Percentiles rank a stretch among this genome's conserved stretches.
These are phyloP conservation scores for Brienomyrus brachyistius DNA, from an alignment of 2,113 vertebrate genomes.

Conservation along the genomic window DNA sequence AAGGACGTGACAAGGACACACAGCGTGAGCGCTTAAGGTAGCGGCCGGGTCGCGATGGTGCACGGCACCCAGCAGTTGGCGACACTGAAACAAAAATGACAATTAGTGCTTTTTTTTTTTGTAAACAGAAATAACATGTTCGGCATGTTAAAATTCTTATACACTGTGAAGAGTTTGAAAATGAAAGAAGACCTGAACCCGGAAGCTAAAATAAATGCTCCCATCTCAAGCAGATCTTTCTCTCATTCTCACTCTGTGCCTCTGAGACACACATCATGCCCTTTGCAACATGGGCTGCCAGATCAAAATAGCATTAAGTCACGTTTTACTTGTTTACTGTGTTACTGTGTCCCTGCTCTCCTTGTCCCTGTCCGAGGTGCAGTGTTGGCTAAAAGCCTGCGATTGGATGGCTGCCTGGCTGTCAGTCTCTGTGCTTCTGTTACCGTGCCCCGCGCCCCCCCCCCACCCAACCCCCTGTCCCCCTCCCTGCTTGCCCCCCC, in stretches of 20 bases:
- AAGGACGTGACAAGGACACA: conserved; percentile 19
- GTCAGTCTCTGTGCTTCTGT: conserved; percentile 28
- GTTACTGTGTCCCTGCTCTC: neutral
- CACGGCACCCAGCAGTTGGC: neutral
- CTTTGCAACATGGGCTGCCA: neutral
- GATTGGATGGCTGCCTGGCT: conserved; percentile 36
- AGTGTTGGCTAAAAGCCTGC: conserved; percentile 48
- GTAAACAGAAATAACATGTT: neutral
- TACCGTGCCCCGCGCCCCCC: neutral
- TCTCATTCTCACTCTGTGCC: neutral
- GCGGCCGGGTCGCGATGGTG: neutral
- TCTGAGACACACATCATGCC: neutral
- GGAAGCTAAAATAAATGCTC: neutral
- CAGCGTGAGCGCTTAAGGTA: neutral
- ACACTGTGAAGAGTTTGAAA: neutral
- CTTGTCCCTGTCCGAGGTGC: conserved; percentile 15
- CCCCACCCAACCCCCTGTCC: no score
- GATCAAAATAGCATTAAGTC: conserved; percentile 23
- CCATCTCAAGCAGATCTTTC: neutral
- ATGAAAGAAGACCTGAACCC: neutral
- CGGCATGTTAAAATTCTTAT: no score
- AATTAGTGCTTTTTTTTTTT: conserved; percentile 4
- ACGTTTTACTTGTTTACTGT: conserved; percentile 19
- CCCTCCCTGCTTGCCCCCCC: no score
- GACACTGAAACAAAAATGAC: conserved; percentile 6